These are phyloP conservation scores for Caenorhabditis zanzibari DNA, from an alignment of 2,888 invertebrate genomes.

Conservation along the genomic window DNA sequence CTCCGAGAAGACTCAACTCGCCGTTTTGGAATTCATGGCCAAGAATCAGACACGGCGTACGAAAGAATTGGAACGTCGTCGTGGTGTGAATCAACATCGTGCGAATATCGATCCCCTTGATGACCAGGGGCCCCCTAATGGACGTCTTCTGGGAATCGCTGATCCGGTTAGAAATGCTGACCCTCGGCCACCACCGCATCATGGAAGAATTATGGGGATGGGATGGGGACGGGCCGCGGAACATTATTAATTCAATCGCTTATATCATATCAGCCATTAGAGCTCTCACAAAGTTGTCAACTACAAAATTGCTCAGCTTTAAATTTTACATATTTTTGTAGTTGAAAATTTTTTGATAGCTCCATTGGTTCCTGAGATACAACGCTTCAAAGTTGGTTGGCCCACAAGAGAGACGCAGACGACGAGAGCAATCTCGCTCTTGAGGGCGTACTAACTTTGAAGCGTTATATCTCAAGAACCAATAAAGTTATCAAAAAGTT, in stretches of 20 bases:
- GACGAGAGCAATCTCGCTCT: too few species aligned
- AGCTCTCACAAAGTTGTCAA: constrained; percentile 7
- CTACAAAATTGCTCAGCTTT: neutral
- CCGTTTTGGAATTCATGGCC: constrained; percentile 47
- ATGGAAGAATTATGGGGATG: neutral
- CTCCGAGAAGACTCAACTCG: constrained; percentile 48
- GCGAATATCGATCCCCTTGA: constrained; percentile 49
- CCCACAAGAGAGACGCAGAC: too few species aligned
- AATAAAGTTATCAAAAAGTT: too few species aligned
- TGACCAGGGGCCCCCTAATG: constrained; percentile 47
- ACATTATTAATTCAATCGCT: too few species aligned
- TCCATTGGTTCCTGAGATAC: too few species aligned
- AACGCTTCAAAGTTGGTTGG: neutral
- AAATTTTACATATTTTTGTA: neutral
- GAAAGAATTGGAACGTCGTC: constrained; percentile 41
- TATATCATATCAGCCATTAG: neutral
- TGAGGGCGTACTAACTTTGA: too few species aligned
- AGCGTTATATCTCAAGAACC: too few species aligned
- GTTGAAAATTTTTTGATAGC: neutral
- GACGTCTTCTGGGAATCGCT: constrained; percentile 23
- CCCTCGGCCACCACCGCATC: constrained; percentile 4
- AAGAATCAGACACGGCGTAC: neutral
- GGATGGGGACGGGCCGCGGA: neutral
- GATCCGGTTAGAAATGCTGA: constrained; percentile 45
- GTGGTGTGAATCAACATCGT: constrained; percentile 31